Conservation (phyloP, 2,888 invertebrate genomes). For the Lasioglossum marginatum region DNA sequence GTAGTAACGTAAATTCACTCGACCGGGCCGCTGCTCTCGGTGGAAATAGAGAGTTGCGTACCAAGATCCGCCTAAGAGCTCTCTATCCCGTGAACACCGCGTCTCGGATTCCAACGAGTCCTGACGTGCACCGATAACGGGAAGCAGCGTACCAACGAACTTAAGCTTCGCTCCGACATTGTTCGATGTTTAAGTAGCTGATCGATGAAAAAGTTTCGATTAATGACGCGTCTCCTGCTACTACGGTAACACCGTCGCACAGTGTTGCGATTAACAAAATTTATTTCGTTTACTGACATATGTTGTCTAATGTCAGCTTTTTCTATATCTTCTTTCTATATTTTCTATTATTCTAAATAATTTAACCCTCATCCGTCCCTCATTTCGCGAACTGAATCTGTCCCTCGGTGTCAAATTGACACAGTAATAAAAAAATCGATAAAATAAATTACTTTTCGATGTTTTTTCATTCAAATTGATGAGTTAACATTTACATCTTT, state of each 20-base stretch:
- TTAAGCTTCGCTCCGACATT: conserved; percentile 56
- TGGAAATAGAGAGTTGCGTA: conserved; percentile 51
- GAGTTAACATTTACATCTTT: no score
- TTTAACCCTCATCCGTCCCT: no score
- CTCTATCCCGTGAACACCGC: conserved; percentile 46
- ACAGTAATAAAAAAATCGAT: no score
- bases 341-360: no score
- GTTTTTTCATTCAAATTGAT: no score
- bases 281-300: conserved; percentile 7
- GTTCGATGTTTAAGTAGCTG: conserved; percentile 44
- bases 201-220: conserved; percentile 38
- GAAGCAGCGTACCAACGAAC: conserved; percentile 55
- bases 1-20: conserved; percentile 71
- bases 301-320: background rate
- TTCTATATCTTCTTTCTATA: no score
- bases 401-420: no score
- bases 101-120: conserved; percentile 65
- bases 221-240: conserved; percentile 21
- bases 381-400: no score
- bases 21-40: conserved; percentile 31
- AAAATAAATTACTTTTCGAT: no score
- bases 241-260: background rate
- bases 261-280: background rate
- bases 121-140: conserved; percentile 65
- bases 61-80: conserved; percentile 60